Percentiles rank a stretch among this genome's conserved stretches.
These are phyloP conservation scores for Abramis brama DNA, from an alignment of 2,113 vertebrate genomes.

Conservation along the genomic window DNA sequence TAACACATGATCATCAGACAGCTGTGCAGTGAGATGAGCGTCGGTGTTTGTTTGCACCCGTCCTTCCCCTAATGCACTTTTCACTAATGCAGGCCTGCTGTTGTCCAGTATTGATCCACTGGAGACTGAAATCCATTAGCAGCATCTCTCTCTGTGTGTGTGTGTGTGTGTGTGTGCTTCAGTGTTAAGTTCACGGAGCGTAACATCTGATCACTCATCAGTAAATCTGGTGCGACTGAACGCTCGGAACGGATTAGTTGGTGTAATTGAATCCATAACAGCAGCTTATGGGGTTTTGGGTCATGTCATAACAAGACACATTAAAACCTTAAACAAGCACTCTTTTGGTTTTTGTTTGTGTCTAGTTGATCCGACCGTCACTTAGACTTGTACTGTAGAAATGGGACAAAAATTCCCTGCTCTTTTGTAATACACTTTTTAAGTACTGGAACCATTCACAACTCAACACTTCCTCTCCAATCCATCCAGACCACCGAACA, in stretches of 20 bases:
- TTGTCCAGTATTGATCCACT: not conserved
- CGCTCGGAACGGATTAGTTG: not conserved
- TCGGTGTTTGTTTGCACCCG: not conserved
- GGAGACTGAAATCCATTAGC: conserved; percentile 23
- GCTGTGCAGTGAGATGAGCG: not conserved
- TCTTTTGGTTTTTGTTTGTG: not conserved
- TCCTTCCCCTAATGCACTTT: not conserved
- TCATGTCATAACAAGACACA: not conserved
- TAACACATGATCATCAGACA: not conserved
- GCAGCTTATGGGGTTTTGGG: not conserved
- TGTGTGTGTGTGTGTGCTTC: too few species aligned
- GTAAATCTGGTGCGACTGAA: not conserved
- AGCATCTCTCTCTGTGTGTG: not conserved
- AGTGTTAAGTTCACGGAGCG: not conserved
- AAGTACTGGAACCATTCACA: not conserved
- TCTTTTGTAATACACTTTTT: not conserved
- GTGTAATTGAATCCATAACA: conserved; percentile 12
- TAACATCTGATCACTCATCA: conserved; percentile 1
- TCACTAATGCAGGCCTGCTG: not conserved
- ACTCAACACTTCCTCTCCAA: not conserved
- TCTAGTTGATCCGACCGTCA: not conserved
- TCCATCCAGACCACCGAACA: too few species aligned
- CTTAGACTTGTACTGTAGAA: not conserved
- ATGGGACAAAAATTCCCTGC: not conserved
- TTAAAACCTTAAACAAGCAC: not conserved